Conservation (phyloP, 2,797 vertebrate genomes). For the Erpetoichthys calabaricus region DNA sequence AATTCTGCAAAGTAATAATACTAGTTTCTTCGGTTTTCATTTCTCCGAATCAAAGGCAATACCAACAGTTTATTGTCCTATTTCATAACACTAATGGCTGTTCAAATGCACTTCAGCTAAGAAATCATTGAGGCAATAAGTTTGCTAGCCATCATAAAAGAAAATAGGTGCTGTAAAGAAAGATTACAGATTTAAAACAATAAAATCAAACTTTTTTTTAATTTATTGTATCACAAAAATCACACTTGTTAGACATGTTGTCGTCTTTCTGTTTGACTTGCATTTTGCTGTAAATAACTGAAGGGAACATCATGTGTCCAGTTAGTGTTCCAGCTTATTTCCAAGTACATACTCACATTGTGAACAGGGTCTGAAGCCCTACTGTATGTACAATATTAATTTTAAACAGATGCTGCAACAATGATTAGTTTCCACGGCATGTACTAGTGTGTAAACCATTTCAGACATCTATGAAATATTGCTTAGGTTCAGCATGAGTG, state of each 20-base stretch:
- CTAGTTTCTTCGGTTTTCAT: too few species aligned
- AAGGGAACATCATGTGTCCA: slow-evolving; percentile 35
- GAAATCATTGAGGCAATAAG: slow-evolving; percentile 4
- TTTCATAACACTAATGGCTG: not conserved
- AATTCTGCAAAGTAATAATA: too few species aligned
- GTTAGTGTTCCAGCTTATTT: slow-evolving; percentile 41
- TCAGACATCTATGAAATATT: slow-evolving; percentile 87
- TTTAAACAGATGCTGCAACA: slow-evolving; percentile 67
- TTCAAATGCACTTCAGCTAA: not conserved
- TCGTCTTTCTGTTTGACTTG: too few species aligned
- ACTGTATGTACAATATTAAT: slow-evolving; percentile 41
- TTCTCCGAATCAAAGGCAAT: too few species aligned
- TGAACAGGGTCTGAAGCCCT: slow-evolving; percentile 25
- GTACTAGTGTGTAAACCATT: slow-evolving; percentile 63
- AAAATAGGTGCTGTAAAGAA: too few species aligned
- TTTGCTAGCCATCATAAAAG: not conserved
- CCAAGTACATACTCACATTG: slow-evolving; percentile 36
- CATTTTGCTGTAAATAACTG: slow-evolving; percentile 29
- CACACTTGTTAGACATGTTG: too few species aligned
- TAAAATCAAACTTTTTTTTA: too few species aligned
- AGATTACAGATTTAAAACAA: too few species aligned
- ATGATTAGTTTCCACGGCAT: slow-evolving; percentile 74
- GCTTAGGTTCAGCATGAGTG: slow-evolving; percentile 81
- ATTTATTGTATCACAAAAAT: too few species aligned
- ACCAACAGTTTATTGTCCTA: too few species aligned